Evolutionary conservation across 2,113 vertebrate species (phyloP).

Genomic region (Henicopernis longicauda): DNA sequence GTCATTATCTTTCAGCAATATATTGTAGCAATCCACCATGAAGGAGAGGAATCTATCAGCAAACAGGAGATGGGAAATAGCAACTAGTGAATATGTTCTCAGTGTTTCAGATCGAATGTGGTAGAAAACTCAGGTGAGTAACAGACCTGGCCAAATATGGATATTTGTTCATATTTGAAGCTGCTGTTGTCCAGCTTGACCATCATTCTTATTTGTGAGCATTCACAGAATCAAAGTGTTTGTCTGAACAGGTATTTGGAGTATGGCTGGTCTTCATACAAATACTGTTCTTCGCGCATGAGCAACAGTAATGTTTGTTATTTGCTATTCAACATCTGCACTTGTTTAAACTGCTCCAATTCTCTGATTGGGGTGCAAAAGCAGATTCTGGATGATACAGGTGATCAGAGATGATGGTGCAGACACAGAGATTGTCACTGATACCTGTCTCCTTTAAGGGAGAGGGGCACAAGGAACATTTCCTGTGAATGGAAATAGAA

Average conservation of each 20-base stretch:
- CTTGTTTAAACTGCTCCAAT: background rate
- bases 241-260: background rate
- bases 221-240: background rate
- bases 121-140: background rate
- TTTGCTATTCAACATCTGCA: background rate
- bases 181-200: background rate
- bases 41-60: background rate
- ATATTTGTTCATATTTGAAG: background rate
- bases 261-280: background rate
- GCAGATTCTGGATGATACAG: background rate
- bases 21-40: background rate
- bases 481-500: background rate
- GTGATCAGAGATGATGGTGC: background rate
- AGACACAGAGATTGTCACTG: background rate
- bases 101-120: background rate
- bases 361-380: background rate
- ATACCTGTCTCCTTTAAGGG: background rate
- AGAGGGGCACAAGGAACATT: background rate
- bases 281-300: background rate
- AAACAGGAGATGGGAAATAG: background rate
- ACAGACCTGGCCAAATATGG: background rate
- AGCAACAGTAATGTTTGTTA: background rate
- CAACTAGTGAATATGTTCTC: background rate
- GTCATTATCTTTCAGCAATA: background rate
- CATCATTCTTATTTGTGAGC: background rate